A percentile compares a stretch with the other conserved stretches of the same genome.
phyloP scores from a whole-genome alignment of 2,888 invertebrate species.

The Anthophora plumipes region DNA sequence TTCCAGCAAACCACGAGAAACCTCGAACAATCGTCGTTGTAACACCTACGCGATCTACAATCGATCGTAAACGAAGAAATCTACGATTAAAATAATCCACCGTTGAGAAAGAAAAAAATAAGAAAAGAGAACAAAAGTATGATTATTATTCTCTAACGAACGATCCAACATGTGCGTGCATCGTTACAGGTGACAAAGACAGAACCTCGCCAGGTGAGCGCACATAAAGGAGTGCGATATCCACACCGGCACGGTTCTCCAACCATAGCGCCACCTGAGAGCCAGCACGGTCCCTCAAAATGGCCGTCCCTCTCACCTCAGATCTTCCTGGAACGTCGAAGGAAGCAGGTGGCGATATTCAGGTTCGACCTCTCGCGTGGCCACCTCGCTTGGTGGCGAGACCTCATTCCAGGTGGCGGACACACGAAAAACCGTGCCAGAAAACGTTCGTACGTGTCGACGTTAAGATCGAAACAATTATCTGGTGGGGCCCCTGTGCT shows the following conservation, averaged over 20 bases:
- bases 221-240: slow-evolving; percentile 62
- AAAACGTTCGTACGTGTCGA: slow-evolving; percentile 34
- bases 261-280: slow-evolving; percentile 72
- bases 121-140: not conserved
- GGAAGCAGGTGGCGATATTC: slow-evolving; percentile 74
- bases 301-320: slow-evolving; percentile 75
- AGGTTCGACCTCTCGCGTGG: slow-evolving; percentile 62
- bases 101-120: not conserved
- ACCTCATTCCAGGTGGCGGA: slow-evolving; percentile 66
- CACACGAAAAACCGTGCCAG: slow-evolving; percentile 61
- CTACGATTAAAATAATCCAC: not conserved
- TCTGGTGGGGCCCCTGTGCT: not conserved
- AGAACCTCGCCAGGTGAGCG: slow-evolving; percentile 60
- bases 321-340: slow-evolving; percentile 75
- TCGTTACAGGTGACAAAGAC: slow-evolving; percentile 46
- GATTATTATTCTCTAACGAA: not conserved
- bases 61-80: not conserved
- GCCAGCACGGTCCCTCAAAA: slow-evolving; percentile 70
- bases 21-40: slow-evolving; percentile 6
- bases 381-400: slow-evolving; percentile 58
- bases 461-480: slow-evolving; percentile 14
- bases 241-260: slow-evolving; percentile 64
- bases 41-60: not conserved
- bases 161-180: not conserved
- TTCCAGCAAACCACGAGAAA: slow-evolving; percentile 32